Evolutionary conservation across 64 coral and sea anemone genomes (phyloP), one percentile per base, ranked within the genome.

Genomic region (Hydrozoanthus tunicans): DNA sequence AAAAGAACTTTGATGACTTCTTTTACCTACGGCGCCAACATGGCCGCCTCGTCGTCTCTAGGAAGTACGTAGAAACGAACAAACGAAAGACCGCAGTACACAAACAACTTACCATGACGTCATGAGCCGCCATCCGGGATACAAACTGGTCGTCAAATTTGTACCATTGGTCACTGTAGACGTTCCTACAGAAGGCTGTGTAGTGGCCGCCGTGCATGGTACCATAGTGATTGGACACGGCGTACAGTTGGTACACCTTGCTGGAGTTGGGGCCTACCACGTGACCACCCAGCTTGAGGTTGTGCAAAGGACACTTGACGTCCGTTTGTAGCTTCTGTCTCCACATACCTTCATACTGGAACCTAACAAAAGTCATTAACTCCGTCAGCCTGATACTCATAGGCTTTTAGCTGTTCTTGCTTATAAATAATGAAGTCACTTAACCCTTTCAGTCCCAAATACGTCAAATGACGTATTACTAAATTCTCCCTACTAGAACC

Each of bases 181-280:
- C 91, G 56, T 68, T 99, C 57, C 81, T 81, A 84, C 89, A 93
- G 73, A 96, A 99, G 53, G 97, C 97, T 5, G 97, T 99, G 82
- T 99, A 99, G 69, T 99, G 97, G 6, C 97, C 97, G 25, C 97
- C 94, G 60, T 95, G 94, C 97, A 99, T 99, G n/a, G 97, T 95
- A 8, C 97, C 97, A 52, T 96, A 99, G 53, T 99, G 97, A 81
- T 99, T 99, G 51, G 97, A 99, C 12, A 99, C 94, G 1, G 91
- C 94, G 63, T 92, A 91, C 70, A 99, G 62, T 10, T 95, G 70
- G 79, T 99, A 99, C 5, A 72, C 23, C 58, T 12, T 12, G 73
- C 59, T 53, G 9, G 70, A 85, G 8, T 79, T 90, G 25, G 94
- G 97, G 17, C 97, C 97, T 23, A 88, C 74, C 9, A 95, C 92